Percentiles rank a stretch among this genome's conserved stretches.
phyloP scores from a whole-genome alignment of 2,113 vertebrate genomes.

The Hymenochirus boettgeri region DNA sequence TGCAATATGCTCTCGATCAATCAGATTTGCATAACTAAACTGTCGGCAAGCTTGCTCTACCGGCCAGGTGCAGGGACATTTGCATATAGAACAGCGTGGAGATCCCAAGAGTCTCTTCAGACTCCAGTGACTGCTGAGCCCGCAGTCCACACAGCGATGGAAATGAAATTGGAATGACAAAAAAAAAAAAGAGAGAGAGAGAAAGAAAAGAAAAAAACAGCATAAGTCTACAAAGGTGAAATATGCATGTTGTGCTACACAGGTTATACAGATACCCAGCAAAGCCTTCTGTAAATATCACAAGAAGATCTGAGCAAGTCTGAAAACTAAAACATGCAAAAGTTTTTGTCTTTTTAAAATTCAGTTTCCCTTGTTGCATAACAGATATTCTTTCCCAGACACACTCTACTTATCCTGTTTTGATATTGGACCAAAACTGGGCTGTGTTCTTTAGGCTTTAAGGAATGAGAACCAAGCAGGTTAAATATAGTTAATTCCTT shows the following conservation, averaged over 20 bases:
- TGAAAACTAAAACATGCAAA: background rate
- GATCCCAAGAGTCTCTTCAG: conserved; percentile 99
- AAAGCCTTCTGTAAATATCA: conserved; percentile 18
- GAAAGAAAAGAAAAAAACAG: conserved; percentile 69
- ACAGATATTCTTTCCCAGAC: too few relatives aligned
- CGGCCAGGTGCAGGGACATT: conserved; percentile 98
- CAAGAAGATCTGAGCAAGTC: background rate
- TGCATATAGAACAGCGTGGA: conserved; percentile 99
- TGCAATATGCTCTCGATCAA: conserved; percentile 97
- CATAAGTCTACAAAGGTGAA: conserved; percentile 68
- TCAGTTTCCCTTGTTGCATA: too few relatives aligned
- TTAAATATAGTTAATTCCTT: too few relatives aligned
- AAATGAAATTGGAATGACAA: conserved; percentile 99
- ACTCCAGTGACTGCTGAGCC: conserved; percentile 96
- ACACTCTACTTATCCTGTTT: too few relatives aligned
- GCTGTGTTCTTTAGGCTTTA: too few relatives aligned
- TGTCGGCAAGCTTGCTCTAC: conserved; percentile 92
- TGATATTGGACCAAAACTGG: too few relatives aligned
- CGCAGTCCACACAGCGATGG: conserved; percentile 81
- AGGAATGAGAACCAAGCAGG: too few relatives aligned
- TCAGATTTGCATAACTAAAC: conserved; percentile 99
- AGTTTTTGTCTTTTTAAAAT: too few relatives aligned
- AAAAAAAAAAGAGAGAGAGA: conserved; percentile 19
- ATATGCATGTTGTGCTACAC: conserved; percentile 62
- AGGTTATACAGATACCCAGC: conserved; percentile 68